Evolutionary conservation across 1,140 invertebrate species (phyloP), one percentile per base, ranked within the genome.

Genomic region (Drosophila albomicans): DNA sequence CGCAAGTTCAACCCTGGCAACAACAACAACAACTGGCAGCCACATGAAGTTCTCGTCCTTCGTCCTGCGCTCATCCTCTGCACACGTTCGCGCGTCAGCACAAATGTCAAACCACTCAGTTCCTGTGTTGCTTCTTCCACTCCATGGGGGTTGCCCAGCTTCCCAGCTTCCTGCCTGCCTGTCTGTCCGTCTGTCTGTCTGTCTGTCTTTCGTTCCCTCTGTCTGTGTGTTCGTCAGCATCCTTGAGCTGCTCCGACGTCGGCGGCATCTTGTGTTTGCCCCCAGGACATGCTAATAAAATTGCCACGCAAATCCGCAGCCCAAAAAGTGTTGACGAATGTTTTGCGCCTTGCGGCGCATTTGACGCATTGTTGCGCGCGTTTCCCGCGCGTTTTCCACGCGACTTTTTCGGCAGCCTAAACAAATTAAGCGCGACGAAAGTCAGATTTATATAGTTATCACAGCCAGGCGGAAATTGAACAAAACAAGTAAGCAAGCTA

Each of bases 81-180:
- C 84, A 88, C 82, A 88, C 84, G 85, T 88, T 88, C 85, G 85
- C 85, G 85, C 85, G 85, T 88, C 85, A 88, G 85, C 85, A 89
- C 81, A 89, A 89, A 89, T 89, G 85, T 89, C 85, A 89, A 89
- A 89, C 85, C 85, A 89, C 85, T 85, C 85, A 81, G 85, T 78
- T 82, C 67, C 78, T 74, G 62, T 59, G 15, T 15, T 15, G 45
- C 13, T 57, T 59, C 62, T 0, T 25, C 0, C 20, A 25, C 20
- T 25, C 46, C 30, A 41, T 16, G 32, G 51, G 63, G 46, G 45
- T 75, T 70, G 59, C 20, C 45, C 13, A 13, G 2, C 20, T 13
- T 48, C 48, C 66, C 56, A 11, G 10, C 15, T 54, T 81, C 79
- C 57, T 75, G 59, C 25, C 68, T 56, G n/a, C 69, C 41, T 59